Evolutionary conservation across 2,113 vertebrate genomes (phyloP).

Genomic region (Brachypodius melanocephalos): DNA sequence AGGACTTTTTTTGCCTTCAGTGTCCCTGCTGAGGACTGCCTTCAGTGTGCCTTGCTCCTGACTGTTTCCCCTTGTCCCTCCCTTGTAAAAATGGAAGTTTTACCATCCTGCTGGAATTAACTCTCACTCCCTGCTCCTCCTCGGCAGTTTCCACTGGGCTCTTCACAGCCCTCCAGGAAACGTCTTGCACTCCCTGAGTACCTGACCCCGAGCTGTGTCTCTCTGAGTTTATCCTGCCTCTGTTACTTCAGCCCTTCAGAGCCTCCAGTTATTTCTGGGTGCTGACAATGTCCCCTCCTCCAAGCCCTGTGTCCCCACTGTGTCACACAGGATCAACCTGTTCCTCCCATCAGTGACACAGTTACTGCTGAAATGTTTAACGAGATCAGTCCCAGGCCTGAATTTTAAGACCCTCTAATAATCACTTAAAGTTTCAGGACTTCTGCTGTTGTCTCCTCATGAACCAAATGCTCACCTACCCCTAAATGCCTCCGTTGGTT

Average conservation of each 20-base stretch:
- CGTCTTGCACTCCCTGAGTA: neutral
- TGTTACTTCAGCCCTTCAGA: neutral
- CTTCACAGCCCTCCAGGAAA: neutral
- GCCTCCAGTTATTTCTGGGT: neutral
- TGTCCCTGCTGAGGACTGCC: neutral
- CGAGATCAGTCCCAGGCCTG: neutral
- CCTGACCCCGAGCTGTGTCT: neutral
- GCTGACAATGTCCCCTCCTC: neutral
- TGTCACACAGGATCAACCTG: neutral
- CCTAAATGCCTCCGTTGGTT: neutral
- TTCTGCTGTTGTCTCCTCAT: neutral
- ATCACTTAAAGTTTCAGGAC: neutral
- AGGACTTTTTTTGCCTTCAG: neutral
- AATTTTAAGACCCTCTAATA: neutral
- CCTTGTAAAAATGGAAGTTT: neutral
- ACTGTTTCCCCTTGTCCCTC: neutral
- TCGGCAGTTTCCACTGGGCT: neutral
- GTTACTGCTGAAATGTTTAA: neutral
- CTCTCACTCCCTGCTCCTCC: neutral
- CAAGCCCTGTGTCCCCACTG: fast-evolving
- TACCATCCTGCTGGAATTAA: neutral
- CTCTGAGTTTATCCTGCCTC: neutral
- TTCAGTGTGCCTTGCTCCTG: neutral
- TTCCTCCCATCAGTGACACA: neutral
- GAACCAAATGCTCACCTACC: neutral